Percentiles rank a stretch among this genome's conserved stretches.
These are phyloP conservation scores for Nettapus auritus DNA, from an alignment of 2,113 vertebrate genomes.

Conservation along the genomic window DNA sequence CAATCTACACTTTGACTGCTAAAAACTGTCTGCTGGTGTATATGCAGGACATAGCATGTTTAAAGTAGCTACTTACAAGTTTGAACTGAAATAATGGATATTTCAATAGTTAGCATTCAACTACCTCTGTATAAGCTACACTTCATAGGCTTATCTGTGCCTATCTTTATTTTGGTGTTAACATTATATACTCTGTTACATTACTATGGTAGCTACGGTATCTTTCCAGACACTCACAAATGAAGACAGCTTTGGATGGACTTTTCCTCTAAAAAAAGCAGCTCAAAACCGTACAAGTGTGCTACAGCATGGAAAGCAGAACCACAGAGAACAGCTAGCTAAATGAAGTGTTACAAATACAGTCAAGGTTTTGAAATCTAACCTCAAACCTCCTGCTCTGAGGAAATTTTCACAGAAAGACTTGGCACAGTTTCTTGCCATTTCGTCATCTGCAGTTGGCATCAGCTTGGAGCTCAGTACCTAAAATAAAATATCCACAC, in stretches of 20 bases:
- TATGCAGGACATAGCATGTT: neutral
- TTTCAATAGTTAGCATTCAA: no score
- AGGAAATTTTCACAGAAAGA: slow-evolving; percentile 99
- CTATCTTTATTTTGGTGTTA: neutral
- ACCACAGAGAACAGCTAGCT: neutral
- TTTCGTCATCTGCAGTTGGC: slow-evolving; percentile 98
- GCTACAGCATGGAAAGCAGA: neutral
- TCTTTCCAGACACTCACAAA: neutral
- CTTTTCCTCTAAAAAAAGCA: neutral
- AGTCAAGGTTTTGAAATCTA: slow-evolving; percentile 42
- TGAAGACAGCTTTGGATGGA: neutral
- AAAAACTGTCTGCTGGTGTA: neutral
- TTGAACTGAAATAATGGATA: neutral
- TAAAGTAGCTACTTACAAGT: neutral
- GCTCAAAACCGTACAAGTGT: neutral
- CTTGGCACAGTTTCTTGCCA: slow-evolving; percentile 98
- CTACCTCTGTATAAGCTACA: neutral
- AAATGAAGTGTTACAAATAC: neutral
- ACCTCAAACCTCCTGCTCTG: slow-evolving; percentile 97
- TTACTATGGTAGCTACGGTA: neutral
- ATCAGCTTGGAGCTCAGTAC: slow-evolving; percentile 99
- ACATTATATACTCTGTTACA: neutral
- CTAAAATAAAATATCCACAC: slow-evolving; percentile 64
- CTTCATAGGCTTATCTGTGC: neutral
- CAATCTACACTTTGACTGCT: neutral